Conservation (phyloP, 2,113 vertebrate species). For the Oophaga pumilio region DNA sequence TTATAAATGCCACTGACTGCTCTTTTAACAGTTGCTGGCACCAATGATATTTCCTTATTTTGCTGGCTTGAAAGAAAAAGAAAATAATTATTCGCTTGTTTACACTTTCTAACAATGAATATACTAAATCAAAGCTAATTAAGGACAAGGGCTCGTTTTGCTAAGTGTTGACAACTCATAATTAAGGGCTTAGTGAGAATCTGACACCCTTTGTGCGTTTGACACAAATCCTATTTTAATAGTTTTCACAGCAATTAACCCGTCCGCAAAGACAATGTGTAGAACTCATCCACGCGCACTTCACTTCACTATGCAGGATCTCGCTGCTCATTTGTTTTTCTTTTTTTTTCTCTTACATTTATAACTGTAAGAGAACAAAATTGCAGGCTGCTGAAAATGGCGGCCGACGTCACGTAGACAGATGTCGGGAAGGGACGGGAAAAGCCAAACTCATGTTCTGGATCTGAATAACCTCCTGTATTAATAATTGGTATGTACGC, state of each 20-base stretch:
- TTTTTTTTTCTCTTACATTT: conserved; percentile 6
- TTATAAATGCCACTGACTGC: conserved; percentile 44
- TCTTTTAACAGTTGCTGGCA: conserved; percentile 49
- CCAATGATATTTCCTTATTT: conserved; percentile 52
- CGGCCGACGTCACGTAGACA: neutral
- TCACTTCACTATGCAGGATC: conserved; percentile 21
- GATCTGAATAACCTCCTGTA: conserved; percentile 3
- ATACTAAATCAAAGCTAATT: conserved; percentile 56
- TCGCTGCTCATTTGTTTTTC: conserved; percentile 16
- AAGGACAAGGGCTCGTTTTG: conserved; percentile 53
- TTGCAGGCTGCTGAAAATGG: conserved; percentile 43
- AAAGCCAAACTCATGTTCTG: conserved; percentile 10
- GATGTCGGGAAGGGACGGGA: neutral
- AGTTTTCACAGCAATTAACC: conserved; percentile 53
- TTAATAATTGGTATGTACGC: neutral
- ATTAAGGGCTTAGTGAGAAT: conserved; percentile 57
- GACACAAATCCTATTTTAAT: conserved; percentile 56
- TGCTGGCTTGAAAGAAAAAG: conserved; percentile 45
- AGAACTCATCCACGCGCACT: conserved; percentile 44
- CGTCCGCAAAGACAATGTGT: conserved; percentile 51
- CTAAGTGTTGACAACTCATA: conserved; percentile 56
- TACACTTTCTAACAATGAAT: conserved; percentile 54
- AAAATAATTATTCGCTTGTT: conserved; percentile 56
- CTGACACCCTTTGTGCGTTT: conserved; percentile 52
- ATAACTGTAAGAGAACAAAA: conserved; percentile 46